Evolutionary conservation across 2,113 vertebrate genomes (phyloP).

Genomic region (Talpa occidentalis): DNA sequence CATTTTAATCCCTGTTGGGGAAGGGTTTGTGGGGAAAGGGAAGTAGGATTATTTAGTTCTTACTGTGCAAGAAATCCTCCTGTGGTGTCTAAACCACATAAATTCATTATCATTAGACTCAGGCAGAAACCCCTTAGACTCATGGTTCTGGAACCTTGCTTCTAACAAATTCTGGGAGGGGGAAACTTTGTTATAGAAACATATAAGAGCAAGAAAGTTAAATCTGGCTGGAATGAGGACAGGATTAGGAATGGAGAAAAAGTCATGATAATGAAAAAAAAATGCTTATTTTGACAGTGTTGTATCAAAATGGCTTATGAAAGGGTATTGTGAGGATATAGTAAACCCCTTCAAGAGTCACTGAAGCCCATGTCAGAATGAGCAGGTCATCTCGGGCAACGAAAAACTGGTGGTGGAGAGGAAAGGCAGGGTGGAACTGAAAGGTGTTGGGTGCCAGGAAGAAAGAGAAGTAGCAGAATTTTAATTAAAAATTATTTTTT

Average conservation of each 20-base stretch:
- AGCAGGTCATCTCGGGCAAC: not conserved
- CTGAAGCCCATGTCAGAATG: not conserved
- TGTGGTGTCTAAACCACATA: not conserved
- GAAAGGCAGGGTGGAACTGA: not conserved
- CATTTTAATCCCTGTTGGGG: not conserved
- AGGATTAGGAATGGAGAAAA: not conserved
- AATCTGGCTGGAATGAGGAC: not conserved
- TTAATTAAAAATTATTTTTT: not conserved
- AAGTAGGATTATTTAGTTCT: not conserved
- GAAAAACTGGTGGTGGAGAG: not conserved
- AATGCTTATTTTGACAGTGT: not conserved
- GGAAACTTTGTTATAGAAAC: not conserved
- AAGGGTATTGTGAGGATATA: not conserved
- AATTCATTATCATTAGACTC: not conserved
- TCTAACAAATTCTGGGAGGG: not conserved
- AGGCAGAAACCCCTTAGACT: not conserved
- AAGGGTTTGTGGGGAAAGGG: not conserved
- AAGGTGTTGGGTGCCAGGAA: not conserved
- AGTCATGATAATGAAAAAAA: not conserved
- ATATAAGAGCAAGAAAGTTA: not conserved
- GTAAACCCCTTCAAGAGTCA: not conserved
- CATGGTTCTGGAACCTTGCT: not conserved
- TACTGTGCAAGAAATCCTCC: not conserved
- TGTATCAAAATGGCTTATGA: not conserved
- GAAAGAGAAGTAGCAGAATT: not conserved